phyloP scores from a whole-genome alignment of 2,113 vertebrate species.

The Glaucidium brasilianum region DNA sequence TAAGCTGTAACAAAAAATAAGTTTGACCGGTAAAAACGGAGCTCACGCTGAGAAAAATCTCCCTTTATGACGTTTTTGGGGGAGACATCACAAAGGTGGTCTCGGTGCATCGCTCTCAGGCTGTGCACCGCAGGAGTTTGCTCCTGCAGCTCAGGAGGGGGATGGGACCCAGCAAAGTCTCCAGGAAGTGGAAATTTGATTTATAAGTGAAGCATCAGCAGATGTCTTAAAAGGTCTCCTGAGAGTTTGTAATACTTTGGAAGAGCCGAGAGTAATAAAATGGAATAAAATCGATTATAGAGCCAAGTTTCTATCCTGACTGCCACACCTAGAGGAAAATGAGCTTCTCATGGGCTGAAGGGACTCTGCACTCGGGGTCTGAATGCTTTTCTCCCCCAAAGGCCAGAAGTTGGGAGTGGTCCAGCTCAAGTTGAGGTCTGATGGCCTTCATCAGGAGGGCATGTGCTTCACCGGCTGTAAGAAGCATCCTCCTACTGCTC shows the following conservation, averaged over 20 bases:
- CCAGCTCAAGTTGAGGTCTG: neutral
- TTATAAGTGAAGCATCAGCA: slow-evolving; percentile 35
- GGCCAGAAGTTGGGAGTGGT: accelerated
- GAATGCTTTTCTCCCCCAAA: neutral
- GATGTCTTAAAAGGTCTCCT: slow-evolving; percentile 36
- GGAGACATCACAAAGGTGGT: accelerated
- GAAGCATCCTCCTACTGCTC: accelerated
- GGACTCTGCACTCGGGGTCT: neutral
- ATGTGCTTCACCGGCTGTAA: neutral
- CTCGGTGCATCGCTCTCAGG: neutral
- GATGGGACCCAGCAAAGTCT: neutral
- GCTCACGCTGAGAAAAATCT: neutral
- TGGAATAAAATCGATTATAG: neutral
- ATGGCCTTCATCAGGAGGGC: neutral
- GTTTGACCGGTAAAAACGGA: neutral
- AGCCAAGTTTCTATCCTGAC: neutral
- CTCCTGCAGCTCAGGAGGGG: neutral
- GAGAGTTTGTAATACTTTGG: slow-evolving; percentile 11
- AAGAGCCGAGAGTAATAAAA: slow-evolving; percentile 52
- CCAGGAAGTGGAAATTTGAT: slow-evolving; percentile 25
- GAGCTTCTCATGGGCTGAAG: neutral
- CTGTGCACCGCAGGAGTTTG: neutral
- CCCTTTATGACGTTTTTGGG: accelerated
- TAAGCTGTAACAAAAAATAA: neutral
- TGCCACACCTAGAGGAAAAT: neutral